Base-by-base conservation (phyloP, 2,113 vertebrate species). In the Entomyzon cyanotis region DNA sequence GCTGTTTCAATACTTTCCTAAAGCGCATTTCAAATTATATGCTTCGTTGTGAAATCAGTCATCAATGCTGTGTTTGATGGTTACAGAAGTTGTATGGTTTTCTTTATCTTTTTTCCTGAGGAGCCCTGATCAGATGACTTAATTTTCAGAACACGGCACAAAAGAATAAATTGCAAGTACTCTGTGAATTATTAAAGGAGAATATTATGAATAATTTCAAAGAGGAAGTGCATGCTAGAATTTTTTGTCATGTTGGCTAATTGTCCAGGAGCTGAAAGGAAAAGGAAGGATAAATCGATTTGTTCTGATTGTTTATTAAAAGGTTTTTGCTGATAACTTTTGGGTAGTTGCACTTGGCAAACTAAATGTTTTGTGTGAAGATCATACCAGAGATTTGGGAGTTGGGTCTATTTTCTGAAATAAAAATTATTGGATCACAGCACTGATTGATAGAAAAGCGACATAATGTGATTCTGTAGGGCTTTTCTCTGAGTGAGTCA, bases 91-190 rank as follows among this genome's bases (percentile, higher is more conserved):
- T 90, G 30, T 80, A 73, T 87, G 58, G 50, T 84, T 96, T 82
- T 89, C 63, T 68, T 91, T 93, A 85, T 91, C 47, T 75, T 71
- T 87, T 79, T 81, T 93, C 52, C 68, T 77, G 56, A 88, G 70
- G 21, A 95, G 41, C 4, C 31, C 27, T 52, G 42, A 93, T 91
- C 82, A 83, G 78, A 93, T 86, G 76, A 84, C 79, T 94, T 90
- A 77, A 86, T 94, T 96, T 86, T 87, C 82, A 84, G 79, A 93
- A 79, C 1, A 2, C 2, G 2, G 37, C n/a, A 73, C 83, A 90
- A 78, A 91, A 95, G 87, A 91, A 86, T 65, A 81, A 83, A 90
- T 83, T 90, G 64, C 41, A 81, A 93, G 64, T 87, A 53, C 68
- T 91, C 73, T 83, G 60, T 70, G 84, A 84, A 41, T 91, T 94